Percentiles rank a stretch among this genome's conserved stretches.
Evolutionary conservation across 2,888 invertebrate genomes (phyloP).

Genomic region (Hydriomena furcata): DNA sequence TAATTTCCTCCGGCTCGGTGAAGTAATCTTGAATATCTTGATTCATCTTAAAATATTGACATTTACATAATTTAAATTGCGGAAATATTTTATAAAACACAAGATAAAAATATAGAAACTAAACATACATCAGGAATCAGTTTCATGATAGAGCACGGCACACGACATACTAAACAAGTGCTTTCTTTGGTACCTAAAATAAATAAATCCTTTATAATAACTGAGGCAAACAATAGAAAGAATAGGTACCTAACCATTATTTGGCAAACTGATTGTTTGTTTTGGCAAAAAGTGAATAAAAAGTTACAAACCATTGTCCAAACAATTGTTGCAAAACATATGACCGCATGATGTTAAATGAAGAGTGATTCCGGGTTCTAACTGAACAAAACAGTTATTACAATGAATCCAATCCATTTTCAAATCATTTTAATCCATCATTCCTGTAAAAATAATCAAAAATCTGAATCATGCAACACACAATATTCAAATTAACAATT

Average conservation of each 20-base stretch:
- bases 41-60: conserved; percentile 66
- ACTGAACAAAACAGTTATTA: conserved; percentile 75
- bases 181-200: conserved; percentile 67
- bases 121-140: conserved; percentile 70
- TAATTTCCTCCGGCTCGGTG: conserved; percentile 77
- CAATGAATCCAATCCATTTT: conserved; percentile 81
- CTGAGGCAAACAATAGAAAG: no score
- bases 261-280: background rate
- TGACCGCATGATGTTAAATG: conserved; percentile 81
- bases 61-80: background rate
- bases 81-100: no score
- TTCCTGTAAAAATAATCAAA: conserved; percentile 16
- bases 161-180: conserved; percentile 72
- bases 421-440: conserved; percentile 23
- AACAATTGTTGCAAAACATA: conserved; percentile 78
- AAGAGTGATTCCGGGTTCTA: conserved; percentile 70
- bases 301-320: conserved; percentile 63
- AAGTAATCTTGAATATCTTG: conserved; percentile 79
- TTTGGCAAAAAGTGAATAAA: conserved; percentile 11
- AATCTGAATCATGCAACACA: background rate
- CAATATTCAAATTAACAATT: no score
- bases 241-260: no score
- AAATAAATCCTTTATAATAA: conserved; percentile 1
- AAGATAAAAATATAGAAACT: background rate
- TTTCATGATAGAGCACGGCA: conserved; percentile 75